phyloP scores from a whole-genome alignment of 2,113 vertebrate species.

The Forbesichthys agassizii region DNA sequence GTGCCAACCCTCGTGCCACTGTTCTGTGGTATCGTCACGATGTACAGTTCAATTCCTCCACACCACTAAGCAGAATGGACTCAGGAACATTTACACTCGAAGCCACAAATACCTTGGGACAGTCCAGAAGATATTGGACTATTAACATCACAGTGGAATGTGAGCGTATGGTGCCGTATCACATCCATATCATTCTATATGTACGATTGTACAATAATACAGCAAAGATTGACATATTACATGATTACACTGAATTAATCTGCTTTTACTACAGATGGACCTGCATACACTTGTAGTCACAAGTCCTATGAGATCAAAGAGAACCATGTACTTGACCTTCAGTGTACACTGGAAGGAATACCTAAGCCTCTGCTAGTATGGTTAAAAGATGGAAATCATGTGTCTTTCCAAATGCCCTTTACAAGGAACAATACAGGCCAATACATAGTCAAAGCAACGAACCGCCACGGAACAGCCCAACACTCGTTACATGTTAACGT shows the following conservation, averaged over 20 bases:
- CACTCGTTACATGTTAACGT: slow-evolving; percentile 30
- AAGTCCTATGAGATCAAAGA: not conserved
- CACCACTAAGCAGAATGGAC: slow-evolving; percentile 26
- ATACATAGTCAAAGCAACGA: slow-evolving; percentile 40
- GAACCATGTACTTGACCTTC: accelerated
- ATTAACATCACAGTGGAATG: slow-evolving; percentile 53
- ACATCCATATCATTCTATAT: too few species aligned
- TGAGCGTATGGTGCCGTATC: slow-evolving; percentile 36
- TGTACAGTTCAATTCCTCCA: not conserved
- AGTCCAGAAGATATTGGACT: accelerated
- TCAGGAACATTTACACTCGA: slow-evolving; percentile 37
- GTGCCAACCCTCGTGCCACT: slow-evolving; percentile 51
- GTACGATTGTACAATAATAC: not conserved
- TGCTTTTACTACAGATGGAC: slow-evolving; percentile 34
- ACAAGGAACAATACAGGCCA: slow-evolving; percentile 33
- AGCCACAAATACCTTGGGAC: not conserved
- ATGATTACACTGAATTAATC: not conserved
- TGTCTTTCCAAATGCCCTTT: not conserved
- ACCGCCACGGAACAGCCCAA: slow-evolving; percentile 37
- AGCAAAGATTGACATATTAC: not conserved
- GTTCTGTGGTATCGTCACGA: slow-evolving; percentile 36
- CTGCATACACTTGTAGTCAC: slow-evolving; percentile 32
- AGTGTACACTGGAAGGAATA: slow-evolving; percentile 38
- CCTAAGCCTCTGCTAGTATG: slow-evolving; percentile 27
- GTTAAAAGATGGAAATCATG: slow-evolving; percentile 23